Evolutionary conservation across 2,888 invertebrate species (phyloP).

Genomic region (Amorpha juglandis): DNA sequence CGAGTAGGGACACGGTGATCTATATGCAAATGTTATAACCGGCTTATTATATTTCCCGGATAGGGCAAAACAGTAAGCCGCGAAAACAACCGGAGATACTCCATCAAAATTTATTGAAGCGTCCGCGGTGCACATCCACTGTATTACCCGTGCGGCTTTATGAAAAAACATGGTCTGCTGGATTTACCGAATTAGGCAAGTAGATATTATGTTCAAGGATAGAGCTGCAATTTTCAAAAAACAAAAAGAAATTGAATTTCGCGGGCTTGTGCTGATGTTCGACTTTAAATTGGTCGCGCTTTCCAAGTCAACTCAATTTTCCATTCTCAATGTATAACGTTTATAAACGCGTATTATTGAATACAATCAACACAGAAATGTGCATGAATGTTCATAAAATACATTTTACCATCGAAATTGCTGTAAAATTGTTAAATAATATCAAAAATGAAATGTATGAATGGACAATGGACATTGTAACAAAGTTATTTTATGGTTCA

Average conservation of each 20-base stretch:
- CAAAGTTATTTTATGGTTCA: conserved; percentile 38
- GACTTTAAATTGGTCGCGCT: too few species aligned
- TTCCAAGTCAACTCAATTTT: too few species aligned
- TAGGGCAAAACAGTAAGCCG: conserved; percentile 66
- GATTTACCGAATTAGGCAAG: conserved; percentile 29
- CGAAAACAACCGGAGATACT: conserved; percentile 63
- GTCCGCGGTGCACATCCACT: conserved; percentile 49
- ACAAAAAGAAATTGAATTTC: too few species aligned
- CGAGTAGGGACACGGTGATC: conserved; percentile 68
- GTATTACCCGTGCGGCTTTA: conserved; percentile 45
- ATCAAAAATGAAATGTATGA: conserved; percentile 20
- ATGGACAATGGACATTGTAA: conserved; percentile 18
- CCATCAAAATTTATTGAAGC: conserved; percentile 74
- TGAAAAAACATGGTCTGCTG: conserved; percentile 57
- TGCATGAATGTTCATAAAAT: neutral
- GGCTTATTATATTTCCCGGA: conserved; percentile 79
- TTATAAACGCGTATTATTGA: neutral
- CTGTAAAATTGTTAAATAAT: conserved; percentile 13
- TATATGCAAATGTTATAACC: conserved; percentile 83
- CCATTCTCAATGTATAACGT: too few species aligned
- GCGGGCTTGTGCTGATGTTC: too few species aligned
- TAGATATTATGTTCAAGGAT: neutral
- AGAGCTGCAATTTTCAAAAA: too few species aligned
- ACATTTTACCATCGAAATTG: neutral
- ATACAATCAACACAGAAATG: neutral